These are phyloP conservation scores for Syritta pipiens DNA, from an alignment of 2,888 invertebrate genomes.

Conservation along the genomic window DNA sequence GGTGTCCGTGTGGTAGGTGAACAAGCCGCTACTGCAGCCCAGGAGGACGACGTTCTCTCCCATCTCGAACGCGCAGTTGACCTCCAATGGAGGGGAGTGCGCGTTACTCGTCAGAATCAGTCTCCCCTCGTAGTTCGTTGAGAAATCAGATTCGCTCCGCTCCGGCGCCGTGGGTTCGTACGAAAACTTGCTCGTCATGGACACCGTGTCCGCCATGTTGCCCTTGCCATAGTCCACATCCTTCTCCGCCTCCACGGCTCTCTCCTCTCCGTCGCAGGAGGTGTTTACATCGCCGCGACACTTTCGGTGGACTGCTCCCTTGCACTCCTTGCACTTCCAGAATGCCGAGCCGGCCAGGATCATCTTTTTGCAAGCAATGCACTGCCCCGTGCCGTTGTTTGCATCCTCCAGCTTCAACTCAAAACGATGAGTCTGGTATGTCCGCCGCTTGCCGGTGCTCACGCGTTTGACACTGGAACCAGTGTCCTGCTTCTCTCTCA, in stretches of 20 bases:
- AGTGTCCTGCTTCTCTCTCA: constrained; percentile 23
- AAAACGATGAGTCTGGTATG: constrained; percentile 75
- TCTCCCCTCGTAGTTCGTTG: constrained; percentile 71
- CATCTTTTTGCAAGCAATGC: constrained; percentile 74
- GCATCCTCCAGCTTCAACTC: constrained; percentile 76
- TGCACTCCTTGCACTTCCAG: constrained; percentile 78
- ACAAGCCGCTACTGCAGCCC: constrained; percentile 77
- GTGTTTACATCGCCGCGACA: constrained; percentile 75
- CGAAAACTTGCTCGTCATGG: constrained; percentile 46
- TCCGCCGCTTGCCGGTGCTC: constrained; percentile 51
- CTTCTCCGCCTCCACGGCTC: constrained; percentile 16
- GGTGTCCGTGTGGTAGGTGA: constrained; percentile 75
- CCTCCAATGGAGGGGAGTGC: constrained; percentile 70
- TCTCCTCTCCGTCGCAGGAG: constrained; percentile 72
- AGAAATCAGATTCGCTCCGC: constrained; percentile 36
- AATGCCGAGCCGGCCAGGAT: constrained; percentile 75
- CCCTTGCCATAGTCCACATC: constrained; percentile 3
- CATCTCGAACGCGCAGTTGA: constrained; percentile 77
- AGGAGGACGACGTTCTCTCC: constrained; percentile 75
- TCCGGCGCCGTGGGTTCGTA: constrained; percentile 55
- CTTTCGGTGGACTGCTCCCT: constrained; percentile 76
- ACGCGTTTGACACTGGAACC: constrained; percentile 34
- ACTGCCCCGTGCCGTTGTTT: constrained; percentile 69
- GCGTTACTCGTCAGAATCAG: constrained; percentile 51
- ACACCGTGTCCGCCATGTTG: constrained; percentile 18